Evolutionary conservation across 2,113 vertebrate genomes (phyloP).

Genomic region (Scalopus aquaticus): DNA sequence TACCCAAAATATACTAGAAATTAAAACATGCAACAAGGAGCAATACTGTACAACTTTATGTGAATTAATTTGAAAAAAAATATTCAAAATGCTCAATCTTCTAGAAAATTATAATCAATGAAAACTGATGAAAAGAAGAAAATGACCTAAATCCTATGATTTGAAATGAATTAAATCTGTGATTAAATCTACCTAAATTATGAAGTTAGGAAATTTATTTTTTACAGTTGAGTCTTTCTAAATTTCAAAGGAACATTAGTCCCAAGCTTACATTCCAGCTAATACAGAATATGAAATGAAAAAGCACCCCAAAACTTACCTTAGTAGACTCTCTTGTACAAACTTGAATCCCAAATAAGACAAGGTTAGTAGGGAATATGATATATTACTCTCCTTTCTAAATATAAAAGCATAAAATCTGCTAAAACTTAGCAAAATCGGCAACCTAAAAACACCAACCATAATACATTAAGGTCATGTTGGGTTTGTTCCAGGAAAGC

Average conservation of each 20-base stretch:
- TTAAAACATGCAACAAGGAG: not conserved
- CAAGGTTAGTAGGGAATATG: not conserved
- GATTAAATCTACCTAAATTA: not conserved
- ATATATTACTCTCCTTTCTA: not conserved
- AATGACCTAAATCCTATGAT: not conserved
- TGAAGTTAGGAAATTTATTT: conserved; percentile 26
- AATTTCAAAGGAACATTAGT: not conserved
- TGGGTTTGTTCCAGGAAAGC: not conserved
- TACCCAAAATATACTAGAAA: not conserved
- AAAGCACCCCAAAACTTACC: not conserved
- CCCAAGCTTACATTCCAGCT: not conserved
- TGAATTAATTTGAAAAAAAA: not conserved
- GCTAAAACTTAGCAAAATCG: not conserved
- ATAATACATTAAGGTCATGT: not conserved
- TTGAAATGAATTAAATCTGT: not conserved
- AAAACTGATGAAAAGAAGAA: not conserved
- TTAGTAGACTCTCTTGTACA: no score
- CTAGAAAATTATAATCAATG: not conserved
- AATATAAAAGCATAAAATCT: not conserved
- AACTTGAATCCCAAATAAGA: conserved; percentile 12
- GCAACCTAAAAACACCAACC: not conserved
- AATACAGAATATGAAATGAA: not conserved
- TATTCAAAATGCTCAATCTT: not conserved
- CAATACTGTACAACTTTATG: not conserved
- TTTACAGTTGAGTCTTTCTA: not conserved